phyloP scores from a whole-genome alignment of 2,113 vertebrate species.

The Pungitius pungitius region DNA sequence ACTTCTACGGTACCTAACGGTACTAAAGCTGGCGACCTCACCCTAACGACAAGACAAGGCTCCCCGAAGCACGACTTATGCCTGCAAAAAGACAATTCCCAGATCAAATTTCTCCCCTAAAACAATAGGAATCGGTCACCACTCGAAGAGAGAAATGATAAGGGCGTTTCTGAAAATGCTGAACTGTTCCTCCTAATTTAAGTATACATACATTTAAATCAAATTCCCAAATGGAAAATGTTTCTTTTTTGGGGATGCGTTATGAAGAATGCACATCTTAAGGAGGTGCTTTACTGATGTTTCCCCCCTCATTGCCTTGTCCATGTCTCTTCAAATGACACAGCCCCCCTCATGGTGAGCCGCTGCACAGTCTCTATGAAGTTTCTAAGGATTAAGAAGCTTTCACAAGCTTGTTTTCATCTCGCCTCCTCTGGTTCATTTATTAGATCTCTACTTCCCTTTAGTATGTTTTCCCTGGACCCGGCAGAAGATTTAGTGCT shows the following conservation, averaged over 20 bases:
- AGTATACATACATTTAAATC: neutral
- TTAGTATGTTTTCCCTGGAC: neutral
- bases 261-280: neutral
- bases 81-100: neutral
- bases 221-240: neutral
- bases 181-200: neutral
- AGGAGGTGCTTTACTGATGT: neutral
- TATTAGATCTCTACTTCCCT: neutral
- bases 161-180: neutral
- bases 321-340: neutral
- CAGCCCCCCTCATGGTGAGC: neutral
- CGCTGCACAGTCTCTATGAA: neutral
- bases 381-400: neutral
- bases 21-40: neutral
- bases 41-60: neutral
- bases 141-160: neutral
- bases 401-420: conserved; percentile 19
- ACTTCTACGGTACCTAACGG: neutral
- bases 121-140: neutral
- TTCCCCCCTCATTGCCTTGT: neutral
- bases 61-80: neutral
- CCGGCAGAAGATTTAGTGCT: neutral
- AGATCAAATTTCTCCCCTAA: neutral
- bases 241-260: neutral
- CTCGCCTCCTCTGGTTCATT: neutral